Conservation (phyloP, 1,140 invertebrate species). For the Campoletis sonorensis region DNA sequence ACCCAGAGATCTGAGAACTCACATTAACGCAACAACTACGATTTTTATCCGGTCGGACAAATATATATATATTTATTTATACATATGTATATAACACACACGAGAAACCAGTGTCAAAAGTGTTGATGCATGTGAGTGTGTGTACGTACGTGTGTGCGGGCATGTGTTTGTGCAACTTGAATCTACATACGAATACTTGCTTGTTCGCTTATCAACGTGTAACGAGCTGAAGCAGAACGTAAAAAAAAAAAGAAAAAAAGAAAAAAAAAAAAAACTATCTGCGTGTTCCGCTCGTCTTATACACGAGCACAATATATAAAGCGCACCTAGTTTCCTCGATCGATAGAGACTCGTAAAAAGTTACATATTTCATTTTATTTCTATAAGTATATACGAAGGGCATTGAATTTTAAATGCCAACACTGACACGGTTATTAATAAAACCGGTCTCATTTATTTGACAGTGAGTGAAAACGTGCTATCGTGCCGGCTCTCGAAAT, state of each 20-base stretch:
- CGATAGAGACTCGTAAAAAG: too few relatives aligned
- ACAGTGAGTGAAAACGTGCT: too few relatives aligned
- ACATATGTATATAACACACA: background rate
- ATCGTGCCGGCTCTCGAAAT: too few relatives aligned
- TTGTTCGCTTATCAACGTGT: slow-evolving; percentile 2
- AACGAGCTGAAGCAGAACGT: too few relatives aligned
- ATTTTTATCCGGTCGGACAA: background rate
- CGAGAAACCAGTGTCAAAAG: slow-evolving; percentile 6
- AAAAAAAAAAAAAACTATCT: background rate
- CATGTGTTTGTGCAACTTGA: slow-evolving; percentile 3
- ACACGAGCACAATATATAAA: too few relatives aligned
- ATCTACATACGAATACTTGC: background rate
- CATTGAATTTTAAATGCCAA: too few relatives aligned
- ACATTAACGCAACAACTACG: slow-evolving; percentile 49
- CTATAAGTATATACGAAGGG: too few relatives aligned
- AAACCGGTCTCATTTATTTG: too few relatives aligned
- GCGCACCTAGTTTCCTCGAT: too few relatives aligned
- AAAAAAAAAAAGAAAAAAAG: too few relatives aligned
- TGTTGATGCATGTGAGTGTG: background rate
- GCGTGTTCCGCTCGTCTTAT: background rate
- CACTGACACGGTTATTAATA: too few relatives aligned
- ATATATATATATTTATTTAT: background rate
- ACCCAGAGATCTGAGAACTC: slow-evolving; percentile 33
- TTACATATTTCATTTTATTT: too few relatives aligned
- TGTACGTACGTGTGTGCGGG: background rate